Base-by-base conservation (phyloP, 64 coral and sea anemone species). In the Stichodactyla mertensii region DNA sequence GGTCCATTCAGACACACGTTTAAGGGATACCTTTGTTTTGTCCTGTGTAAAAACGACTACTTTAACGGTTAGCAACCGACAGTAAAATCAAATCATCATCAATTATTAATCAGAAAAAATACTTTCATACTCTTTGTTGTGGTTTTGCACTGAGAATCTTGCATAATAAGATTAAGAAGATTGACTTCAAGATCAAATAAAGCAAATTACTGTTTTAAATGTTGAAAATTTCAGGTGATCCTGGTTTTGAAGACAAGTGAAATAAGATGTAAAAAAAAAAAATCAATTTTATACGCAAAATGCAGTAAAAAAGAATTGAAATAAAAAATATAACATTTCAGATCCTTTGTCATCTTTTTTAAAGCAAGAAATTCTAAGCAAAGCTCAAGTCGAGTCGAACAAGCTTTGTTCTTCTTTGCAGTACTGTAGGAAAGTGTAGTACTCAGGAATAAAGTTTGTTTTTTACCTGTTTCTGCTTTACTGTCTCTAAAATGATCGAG, bases 401-500 rank as follows among this genome's bases (percentile, higher is more conserved):
- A 45, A 45, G 36, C 36, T 45, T 45, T 45, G 1, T 4, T 45
- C 36, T 45, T 45, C 62, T 66, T 20, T 20, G 22, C 62, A 81
- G 53, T n/a, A 81, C 36, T 45, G 36, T 45, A 45, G 36, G 36
- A 45, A 45, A 45, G 36, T 45, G 3, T 2, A 45, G 3, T 45
- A 45, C 36, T 45, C 36, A 45, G 36, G 36, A 45, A 45, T 27
- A 77, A 27, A 77, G 22, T 27, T 4, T 0, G 31, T 7, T 52
- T 52, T 81, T 54, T 80, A 96, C 94, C 94, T 87, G 94, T 96
- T 59, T 89, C 92, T 20, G 91, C 94, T 85, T 96, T 96, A 55
- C 87, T 96, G 22, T 92, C 80, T 6, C 90, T 80, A 53, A 96
- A 96, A 77, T 93, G 85, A 51, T 89, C 82, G 6, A 96, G 77